These are phyloP conservation scores for Desmophyllum pertusum DNA, from an alignment of 92 coral and sea anemone genomes.

Conservation along the genomic window DNA sequence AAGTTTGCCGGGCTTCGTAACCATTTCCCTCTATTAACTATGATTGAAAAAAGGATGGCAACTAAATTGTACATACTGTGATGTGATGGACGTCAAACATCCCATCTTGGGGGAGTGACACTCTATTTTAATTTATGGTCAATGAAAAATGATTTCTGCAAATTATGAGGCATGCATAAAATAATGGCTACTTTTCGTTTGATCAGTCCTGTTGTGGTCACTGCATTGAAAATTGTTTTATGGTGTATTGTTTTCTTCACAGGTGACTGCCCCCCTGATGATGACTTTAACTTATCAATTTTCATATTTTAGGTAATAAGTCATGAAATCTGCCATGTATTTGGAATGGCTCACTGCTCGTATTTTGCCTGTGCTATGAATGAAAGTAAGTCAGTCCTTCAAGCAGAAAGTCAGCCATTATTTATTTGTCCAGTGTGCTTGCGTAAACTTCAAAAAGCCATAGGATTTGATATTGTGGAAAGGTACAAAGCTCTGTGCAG, in stretches of 20 bases:
- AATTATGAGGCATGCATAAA: no score
- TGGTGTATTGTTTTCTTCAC: not conserved
- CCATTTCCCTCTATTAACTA: no score
- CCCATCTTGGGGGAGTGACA: no score
- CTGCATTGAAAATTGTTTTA: not conserved
- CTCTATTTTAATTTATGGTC: no score
- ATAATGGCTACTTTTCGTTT: no score
- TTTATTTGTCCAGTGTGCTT: conserved; percentile 91
- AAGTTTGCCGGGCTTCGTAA: no score
- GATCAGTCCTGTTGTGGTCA: no score
- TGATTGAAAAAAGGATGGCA: no score
- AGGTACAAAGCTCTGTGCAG: conserved; percentile 59
- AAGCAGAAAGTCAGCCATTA: conserved; percentile 90
- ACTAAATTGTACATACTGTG: no score
- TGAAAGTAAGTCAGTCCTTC: conserved; percentile 75
- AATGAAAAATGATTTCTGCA: no score
- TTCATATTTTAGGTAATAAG: conserved; percentile 70
- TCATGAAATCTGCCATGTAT: conserved; percentile 89
- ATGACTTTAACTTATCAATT: not conserved
- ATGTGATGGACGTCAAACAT: no score
- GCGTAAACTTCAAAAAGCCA: conserved; percentile 83
- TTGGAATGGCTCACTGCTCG: conserved; percentile 91
- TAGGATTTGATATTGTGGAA: conserved; percentile 65
- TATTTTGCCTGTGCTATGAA: conserved; percentile 95
- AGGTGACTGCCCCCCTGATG: no score